A percentile compares a stretch with the other conserved stretches of the same genome.
These are phyloP conservation scores for Trogon surrucura DNA, from an alignment of 2,113 vertebrate species.

Conservation along the genomic window DNA sequence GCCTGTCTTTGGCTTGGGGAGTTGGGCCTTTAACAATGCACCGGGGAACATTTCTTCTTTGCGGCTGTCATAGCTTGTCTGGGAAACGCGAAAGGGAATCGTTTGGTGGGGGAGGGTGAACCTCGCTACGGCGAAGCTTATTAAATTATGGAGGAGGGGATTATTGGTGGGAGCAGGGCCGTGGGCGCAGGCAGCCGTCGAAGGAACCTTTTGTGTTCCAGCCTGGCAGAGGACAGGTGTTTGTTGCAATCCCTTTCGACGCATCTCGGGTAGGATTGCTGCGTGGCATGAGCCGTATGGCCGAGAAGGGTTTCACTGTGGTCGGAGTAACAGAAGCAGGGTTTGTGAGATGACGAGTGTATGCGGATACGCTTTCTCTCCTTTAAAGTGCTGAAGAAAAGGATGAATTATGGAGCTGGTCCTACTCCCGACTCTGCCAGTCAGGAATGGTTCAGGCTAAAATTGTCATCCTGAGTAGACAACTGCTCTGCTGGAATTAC, in stretches of 20 bases:
- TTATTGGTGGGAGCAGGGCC: slow-evolving; percentile 29
- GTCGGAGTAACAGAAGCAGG: neutral
- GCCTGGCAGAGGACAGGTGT: slow-evolving; percentile 7
- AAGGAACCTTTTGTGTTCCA: slow-evolving; percentile 27
- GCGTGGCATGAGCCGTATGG: fast-evolving
- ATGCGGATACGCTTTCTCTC: neutral
- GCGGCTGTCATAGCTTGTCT: slow-evolving; percentile 23
- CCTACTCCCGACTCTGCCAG: neutral
- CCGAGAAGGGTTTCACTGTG: neutral
- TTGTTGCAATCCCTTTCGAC: neutral
- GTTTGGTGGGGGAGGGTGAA: neutral
- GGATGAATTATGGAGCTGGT: neutral
- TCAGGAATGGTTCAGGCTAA: neutral
- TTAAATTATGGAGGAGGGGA: slow-evolving; percentile 55
- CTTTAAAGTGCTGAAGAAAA: neutral
- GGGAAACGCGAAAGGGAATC: neutral
- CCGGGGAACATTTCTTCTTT: neutral
- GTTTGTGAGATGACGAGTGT: neutral
- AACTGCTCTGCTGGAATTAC: neutral
- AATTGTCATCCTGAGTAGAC: neutral
- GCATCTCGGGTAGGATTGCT: neutral
- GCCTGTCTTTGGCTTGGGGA: slow-evolving; percentile 51
- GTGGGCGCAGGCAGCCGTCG: neutral
- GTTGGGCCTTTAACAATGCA: slow-evolving; percentile 52
- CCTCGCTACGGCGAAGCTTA: neutral